phyloP scores from a whole-genome alignment of 2,888 invertebrate species.

The Nineta flava region DNA sequence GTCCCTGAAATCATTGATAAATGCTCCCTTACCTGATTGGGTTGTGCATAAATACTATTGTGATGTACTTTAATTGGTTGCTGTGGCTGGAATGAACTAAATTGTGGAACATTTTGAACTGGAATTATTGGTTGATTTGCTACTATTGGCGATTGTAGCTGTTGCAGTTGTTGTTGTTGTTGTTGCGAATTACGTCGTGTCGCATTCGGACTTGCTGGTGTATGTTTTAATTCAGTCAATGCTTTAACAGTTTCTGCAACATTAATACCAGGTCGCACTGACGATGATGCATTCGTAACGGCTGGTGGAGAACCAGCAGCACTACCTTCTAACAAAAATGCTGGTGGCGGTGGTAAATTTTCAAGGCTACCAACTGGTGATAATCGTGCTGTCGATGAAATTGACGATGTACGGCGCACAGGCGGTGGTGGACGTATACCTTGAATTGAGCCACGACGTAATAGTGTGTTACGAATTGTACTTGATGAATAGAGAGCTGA shows the following conservation, averaged over 20 bases:
- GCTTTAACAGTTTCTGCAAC: conserved; percentile 81
- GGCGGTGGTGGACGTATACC: conserved; percentile 65
- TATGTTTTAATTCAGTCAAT: conserved; percentile 68
- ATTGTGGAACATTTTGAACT: conserved; percentile 17
- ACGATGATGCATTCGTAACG: conserved; percentile 13
- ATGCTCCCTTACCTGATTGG: conserved; percentile 15
- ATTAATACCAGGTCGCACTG: conserved; percentile 31
- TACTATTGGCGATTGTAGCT: conserved; percentile 9
- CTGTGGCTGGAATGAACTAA: conserved; percentile 11
- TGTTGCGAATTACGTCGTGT: conserved; percentile 32
- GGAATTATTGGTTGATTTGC: conserved; percentile 14
- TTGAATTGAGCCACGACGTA: conserved; percentile 41
- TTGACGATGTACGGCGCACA: conserved; percentile 61
- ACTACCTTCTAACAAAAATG: conserved; percentile 48
- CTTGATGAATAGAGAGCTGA: conserved; percentile 20
- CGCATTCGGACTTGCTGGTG: conserved; percentile 70
- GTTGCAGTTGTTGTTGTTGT: conserved; percentile 10
- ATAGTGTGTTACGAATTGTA: conserved; percentile 27
- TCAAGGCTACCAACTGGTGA: conserved; percentile 30
- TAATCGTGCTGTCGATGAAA: conserved; percentile 28
- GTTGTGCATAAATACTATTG: conserved; percentile 33
- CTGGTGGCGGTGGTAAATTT: conserved; percentile 58
- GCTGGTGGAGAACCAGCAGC: conserved; percentile 23
- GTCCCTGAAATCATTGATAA: too few relatives aligned
- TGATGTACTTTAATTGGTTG: conserved; percentile 18